Evolutionary conservation across 2,888 invertebrate genomes (phyloP).

Genomic region (Apodemia duryi): DNA sequence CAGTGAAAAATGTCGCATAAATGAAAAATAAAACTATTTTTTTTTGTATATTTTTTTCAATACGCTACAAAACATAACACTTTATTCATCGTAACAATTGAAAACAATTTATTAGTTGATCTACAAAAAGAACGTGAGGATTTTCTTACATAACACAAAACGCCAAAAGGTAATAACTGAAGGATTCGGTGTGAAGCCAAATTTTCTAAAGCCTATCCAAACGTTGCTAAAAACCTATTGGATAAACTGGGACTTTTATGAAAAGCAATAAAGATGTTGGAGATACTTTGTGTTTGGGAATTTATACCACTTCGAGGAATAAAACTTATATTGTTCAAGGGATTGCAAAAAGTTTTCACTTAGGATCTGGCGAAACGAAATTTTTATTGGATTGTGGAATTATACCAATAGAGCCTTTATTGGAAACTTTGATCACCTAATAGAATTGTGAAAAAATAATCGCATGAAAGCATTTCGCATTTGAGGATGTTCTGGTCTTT

Average conservation of each 20-base stretch:
- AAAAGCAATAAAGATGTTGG: conserved; percentile 77
- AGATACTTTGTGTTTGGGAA: conserved; percentile 75
- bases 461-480: conserved; percentile 22
- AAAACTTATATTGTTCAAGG: conserved; percentile 76
- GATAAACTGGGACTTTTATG: conserved; percentile 66
- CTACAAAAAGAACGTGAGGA: conserved; percentile 23
- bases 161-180: conserved; percentile 42
- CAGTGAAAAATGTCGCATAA: no score
- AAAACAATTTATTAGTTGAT: conserved; percentile 14
- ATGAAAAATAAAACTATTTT: not conserved
- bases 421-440: conserved; percentile 44
- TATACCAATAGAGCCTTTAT: conserved; percentile 57
- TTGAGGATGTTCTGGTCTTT: not conserved
- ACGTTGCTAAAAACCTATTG: conserved; percentile 54
- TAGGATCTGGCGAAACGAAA: conserved; percentile 67
- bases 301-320: conserved; percentile 75
- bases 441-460: conserved; percentile 49
- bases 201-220: conserved; percentile 36
- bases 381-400: conserved; percentile 71
- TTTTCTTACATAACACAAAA: conserved; percentile 24
- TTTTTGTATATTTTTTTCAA: not conserved
- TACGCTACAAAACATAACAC: not conserved
- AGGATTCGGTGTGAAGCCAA: conserved; percentile 39
- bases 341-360: conserved; percentile 74
- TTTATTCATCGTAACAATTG: not conserved